phyloP scores from a whole-genome alignment of 2,797 vertebrate species.

The Ibycter americanus region DNA sequence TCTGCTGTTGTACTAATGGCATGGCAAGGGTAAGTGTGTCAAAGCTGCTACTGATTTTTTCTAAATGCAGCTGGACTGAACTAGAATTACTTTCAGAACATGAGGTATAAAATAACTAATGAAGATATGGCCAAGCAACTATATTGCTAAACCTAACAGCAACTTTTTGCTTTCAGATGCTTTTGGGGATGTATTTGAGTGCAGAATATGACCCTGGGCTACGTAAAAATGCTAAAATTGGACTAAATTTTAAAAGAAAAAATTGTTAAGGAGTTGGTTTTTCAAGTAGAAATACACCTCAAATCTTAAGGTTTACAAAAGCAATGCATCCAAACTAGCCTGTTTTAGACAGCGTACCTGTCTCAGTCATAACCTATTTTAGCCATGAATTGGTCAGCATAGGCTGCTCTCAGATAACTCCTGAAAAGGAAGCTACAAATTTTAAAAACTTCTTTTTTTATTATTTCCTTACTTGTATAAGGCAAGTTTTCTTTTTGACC shows the following conservation, averaged over 20 bases:
- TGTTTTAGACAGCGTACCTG: neutral
- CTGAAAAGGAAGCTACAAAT: neutral
- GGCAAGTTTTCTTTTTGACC: neutral
- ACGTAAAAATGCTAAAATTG: neutral
- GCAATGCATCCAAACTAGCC: neutral
- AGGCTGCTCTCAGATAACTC: neutral
- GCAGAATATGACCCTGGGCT: neutral
- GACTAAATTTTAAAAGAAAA: neutral
- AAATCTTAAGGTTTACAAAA: neutral
- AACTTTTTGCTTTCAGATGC: neutral
- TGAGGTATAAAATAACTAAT: neutral
- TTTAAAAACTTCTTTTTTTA: neutral
- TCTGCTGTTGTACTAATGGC: neutral
- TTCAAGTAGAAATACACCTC: neutral
- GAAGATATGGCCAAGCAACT: neutral
- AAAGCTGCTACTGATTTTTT: conserved; percentile 22
- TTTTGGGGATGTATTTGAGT: neutral
- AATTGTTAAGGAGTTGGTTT: neutral
- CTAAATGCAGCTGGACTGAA: neutral
- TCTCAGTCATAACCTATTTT: neutral
- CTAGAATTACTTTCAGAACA: neutral
- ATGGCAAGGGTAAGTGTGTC: neutral
- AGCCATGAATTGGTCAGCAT: neutral
- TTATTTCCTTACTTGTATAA: neutral
- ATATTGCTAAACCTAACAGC: neutral